Percentiles rank a stretch among this genome's conserved stretches.
These are phyloP conservation scores for Clarias magur DNA, from an alignment of 2,113 vertebrate genomes.

Conservation along the genomic window DNA sequence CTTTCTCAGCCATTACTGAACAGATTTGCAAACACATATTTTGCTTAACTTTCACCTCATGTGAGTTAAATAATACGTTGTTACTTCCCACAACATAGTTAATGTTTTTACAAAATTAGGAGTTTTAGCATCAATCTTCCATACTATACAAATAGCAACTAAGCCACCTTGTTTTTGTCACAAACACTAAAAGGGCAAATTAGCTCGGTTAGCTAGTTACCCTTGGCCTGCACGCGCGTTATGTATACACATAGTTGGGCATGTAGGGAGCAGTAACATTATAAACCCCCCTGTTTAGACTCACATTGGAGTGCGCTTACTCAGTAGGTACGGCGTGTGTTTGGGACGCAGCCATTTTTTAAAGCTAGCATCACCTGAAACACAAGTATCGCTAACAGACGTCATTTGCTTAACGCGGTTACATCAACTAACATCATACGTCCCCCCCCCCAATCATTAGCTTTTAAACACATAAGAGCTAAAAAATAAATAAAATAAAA, in stretches of 20 bases:
- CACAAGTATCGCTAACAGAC: background rate
- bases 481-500: too few relatives aligned
- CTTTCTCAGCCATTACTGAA: background rate
- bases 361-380: background rate
- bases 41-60: background rate
- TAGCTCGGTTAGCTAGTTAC: background rate
- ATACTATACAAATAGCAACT: background rate
- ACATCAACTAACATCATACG: background rate
- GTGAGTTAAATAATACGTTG: background rate
- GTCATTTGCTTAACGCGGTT: background rate
- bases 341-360: background rate
- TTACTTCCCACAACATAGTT: background rate
- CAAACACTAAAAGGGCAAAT: background rate
- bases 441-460: background rate
- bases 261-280: background rate
- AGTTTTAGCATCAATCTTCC: too few relatives aligned
- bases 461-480: background rate
- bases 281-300: background rate
- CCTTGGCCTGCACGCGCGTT: background rate
- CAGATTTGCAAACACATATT: background rate
- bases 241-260: background rate
- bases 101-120: background rate
- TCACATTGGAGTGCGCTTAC: background rate
- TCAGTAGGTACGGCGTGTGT: background rate
- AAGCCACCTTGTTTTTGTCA: background rate